Evolutionary conservation across 2,113 vertebrate genomes (phyloP).

Genomic region (Oryzias woworae): DNA sequence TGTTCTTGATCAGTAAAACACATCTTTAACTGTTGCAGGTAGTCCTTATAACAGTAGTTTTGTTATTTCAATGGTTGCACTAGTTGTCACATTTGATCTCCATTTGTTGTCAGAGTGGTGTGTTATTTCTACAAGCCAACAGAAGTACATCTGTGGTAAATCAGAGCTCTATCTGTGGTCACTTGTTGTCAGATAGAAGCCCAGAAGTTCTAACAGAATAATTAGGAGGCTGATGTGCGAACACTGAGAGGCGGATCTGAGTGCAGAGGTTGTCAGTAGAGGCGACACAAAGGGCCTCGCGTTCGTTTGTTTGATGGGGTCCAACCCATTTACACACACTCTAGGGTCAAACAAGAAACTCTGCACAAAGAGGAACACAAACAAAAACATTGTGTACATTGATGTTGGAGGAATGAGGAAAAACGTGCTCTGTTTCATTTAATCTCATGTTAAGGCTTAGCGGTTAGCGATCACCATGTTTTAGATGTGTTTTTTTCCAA

Average conservation of each 20-base stretch:
- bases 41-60: constrained; percentile 12
- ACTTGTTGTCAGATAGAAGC: constrained; percentile 23
- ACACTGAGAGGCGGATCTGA: constrained; percentile 30
- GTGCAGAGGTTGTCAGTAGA: constrained; percentile 40
- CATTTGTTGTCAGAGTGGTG: constrained; percentile 26
- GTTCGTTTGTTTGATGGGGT: constrained; percentile 22
- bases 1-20: constrained; percentile 15
- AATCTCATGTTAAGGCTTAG: too few species aligned
- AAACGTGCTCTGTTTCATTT: too few species aligned
- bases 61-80: not conserved
- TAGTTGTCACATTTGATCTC: too few species aligned
- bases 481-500: not conserved
- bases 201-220: constrained; percentile 25
- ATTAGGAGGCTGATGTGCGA: constrained; percentile 23
- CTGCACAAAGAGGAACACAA: not conserved
- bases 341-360: not conserved
- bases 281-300: constrained; percentile 28
- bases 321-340: not conserved
- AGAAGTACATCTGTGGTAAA: constrained; percentile 38
- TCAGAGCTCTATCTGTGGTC: constrained; percentile 3
- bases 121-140: constrained; percentile 59
- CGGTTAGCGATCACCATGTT: not conserved
- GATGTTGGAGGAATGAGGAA: not conserved
- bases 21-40: constrained; percentile 14
- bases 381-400: not conserved